Evolutionary conservation across 2,888 invertebrate species (phyloP).

Genomic region (Willowsia nigromaculata): DNA sequence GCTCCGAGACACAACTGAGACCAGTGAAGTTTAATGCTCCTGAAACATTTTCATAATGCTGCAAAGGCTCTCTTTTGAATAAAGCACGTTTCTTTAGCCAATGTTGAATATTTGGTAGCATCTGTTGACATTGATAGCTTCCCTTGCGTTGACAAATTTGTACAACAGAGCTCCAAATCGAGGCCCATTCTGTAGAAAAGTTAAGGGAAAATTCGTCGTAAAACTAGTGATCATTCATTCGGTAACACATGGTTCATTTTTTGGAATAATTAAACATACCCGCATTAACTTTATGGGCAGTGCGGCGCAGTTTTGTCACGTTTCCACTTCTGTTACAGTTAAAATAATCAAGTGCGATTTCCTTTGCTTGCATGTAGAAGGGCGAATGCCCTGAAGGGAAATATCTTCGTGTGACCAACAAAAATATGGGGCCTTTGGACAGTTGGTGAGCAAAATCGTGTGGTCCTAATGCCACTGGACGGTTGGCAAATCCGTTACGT

Average conservation of each 20-base stretch:
- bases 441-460: conserved; percentile 75
- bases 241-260: neutral
- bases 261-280: conserved; percentile 59
- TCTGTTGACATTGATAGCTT: conserved; percentile 61
- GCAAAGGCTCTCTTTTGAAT: conserved; percentile 74
- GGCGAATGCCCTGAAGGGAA: conserved; percentile 78
- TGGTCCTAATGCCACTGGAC: conserved; percentile 75
- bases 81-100: conserved; percentile 72
- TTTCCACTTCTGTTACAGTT: conserved; percentile 78
- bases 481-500: conserved; percentile 78
- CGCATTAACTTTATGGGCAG: conserved; percentile 76
- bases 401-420: conserved; percentile 76
- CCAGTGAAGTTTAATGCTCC: conserved; percentile 75
- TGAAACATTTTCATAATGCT: conserved; percentile 73
- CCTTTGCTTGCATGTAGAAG: conserved; percentile 77
- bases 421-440: conserved; percentile 74
- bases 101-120: conserved; percentile 67
- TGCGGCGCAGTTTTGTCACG: conserved; percentile 76
- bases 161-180: conserved; percentile 74
- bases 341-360: conserved; percentile 78
- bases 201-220: no score
- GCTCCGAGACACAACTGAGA: conserved; percentile 72
- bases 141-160: conserved; percentile 69
- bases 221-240: neutral
- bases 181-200: conserved; percentile 75